Evolutionary conservation across 2,888 invertebrate genomes (phyloP).

Genomic region (Cheilosia vulpina): DNA sequence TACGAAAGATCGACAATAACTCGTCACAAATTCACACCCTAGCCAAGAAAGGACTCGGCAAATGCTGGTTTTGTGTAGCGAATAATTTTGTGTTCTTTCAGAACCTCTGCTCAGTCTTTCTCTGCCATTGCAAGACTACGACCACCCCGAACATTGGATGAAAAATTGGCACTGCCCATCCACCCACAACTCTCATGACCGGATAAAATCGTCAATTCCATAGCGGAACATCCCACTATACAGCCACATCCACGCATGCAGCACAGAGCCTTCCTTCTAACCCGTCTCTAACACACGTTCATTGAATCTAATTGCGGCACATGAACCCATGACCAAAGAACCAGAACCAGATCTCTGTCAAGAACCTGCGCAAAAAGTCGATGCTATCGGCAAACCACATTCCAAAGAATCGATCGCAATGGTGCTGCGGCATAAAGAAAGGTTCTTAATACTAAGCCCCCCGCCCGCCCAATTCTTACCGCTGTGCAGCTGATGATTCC

Average conservation of each 20-base stretch:
- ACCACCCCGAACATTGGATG: not conserved
- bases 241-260: conserved; percentile 4
- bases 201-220: conserved; percentile 36
- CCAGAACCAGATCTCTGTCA: conserved; percentile 52
- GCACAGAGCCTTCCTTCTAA: conserved; percentile 7
- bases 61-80: too few species aligned
- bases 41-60: too few species aligned
- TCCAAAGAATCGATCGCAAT: conserved; percentile 45
- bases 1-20: too few species aligned
- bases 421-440: not conserved
- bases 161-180: conserved; percentile 8
- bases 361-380: conserved; percentile 28
- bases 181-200: conserved; percentile 24
- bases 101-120: not conserved
- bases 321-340: conserved; percentile 32
- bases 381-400: conserved; percentile 58
- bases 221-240: conserved; percentile 22
- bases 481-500: not conserved
- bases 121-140: not conserved
- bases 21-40: too few species aligned
- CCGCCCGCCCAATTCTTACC: not conserved
- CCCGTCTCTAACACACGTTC: conserved; percentile 27
- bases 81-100: not conserved
- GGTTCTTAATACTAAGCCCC: not conserved
- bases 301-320: conserved; percentile 36